A percentile compares a stretch with the other conserved stretches of the same genome.
These are phyloP conservation scores for Pheosia gnoma DNA, from an alignment of 2,888 invertebrate species.

Conservation along the genomic window DNA sequence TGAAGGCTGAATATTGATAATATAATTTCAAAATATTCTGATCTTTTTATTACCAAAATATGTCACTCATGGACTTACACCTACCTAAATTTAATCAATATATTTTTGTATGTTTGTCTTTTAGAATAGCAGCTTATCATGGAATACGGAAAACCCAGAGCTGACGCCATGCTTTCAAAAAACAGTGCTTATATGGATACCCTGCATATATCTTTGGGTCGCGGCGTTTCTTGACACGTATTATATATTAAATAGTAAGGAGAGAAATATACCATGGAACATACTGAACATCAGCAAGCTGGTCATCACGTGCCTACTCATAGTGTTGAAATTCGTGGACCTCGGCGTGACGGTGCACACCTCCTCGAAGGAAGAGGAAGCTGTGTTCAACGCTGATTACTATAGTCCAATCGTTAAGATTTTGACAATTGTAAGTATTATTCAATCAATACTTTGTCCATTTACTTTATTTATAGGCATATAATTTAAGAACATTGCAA, in stretches of 20 bases:
- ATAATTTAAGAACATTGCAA: no score
- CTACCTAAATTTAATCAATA: constrained; percentile 8
- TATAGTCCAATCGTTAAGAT: constrained; percentile 91
- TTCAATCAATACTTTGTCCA: not conserved
- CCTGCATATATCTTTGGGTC: constrained; percentile 93
- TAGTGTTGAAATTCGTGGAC: constrained; percentile 88
- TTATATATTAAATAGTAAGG: constrained; percentile 90
- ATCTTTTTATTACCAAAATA: not conserved
- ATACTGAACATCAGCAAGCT: constrained; percentile 89
- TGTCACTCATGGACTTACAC: not conserved
- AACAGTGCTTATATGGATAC: constrained; percentile 95
- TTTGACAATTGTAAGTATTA: constrained; percentile 90
- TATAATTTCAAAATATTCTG: not conserved
- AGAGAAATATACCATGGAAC: constrained; percentile 91
- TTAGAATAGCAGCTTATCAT: constrained; percentile 90
- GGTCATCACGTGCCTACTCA: constrained; percentile 85
- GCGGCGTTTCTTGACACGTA: constrained; percentile 89
- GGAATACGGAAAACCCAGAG: constrained; percentile 93
- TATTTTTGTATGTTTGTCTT: constrained; percentile 49
- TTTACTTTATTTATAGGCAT: no score
- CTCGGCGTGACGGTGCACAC: constrained; percentile 85
- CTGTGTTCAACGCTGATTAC: constrained; percentile 88
- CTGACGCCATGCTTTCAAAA: constrained; percentile 96
- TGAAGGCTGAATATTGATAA: no score
- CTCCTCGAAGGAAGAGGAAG: constrained; percentile 74